Percentiles rank a stretch among this genome's conserved stretches.
These are phyloP conservation scores for Drosophila phalerata DNA, from an alignment of 2,888 invertebrate genomes.

Conservation along the genomic window DNA sequence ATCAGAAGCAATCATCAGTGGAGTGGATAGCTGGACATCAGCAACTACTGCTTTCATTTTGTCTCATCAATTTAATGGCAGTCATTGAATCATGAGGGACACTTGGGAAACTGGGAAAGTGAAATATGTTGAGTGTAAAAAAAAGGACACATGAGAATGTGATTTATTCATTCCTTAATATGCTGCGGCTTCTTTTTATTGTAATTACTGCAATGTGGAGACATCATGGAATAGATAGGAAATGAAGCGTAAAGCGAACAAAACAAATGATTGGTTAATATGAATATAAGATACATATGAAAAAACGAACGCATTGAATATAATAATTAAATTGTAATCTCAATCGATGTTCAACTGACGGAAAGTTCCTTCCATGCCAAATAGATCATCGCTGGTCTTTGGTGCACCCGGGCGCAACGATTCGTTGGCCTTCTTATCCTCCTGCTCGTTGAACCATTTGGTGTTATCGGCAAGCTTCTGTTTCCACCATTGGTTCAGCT, in stretches of 20 bases:
- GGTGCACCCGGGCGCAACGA: slow-evolving; percentile 93
- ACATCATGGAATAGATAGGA: slow-evolving; percentile 38
- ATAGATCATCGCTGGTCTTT: slow-evolving; percentile 93
- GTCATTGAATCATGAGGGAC: slow-evolving; percentile 23
- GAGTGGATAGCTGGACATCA: slow-evolving; percentile 29
- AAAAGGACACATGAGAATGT: slow-evolving; percentile 10
- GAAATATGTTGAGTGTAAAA: slow-evolving; percentile 3
- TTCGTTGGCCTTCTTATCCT: slow-evolving; percentile 92
- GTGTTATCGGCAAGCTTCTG: slow-evolving; percentile 91
- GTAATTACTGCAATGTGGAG: slow-evolving; percentile 65
- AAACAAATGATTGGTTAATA: slow-evolving; percentile 61
- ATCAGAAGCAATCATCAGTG: slow-evolving; percentile 43
- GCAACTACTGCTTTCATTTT: slow-evolving; percentile 8
- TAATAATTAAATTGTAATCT: slow-evolving; percentile 27
- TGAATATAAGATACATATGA: slow-evolving; percentile 34
- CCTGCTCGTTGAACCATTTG: slow-evolving; percentile 93
- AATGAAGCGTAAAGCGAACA: slow-evolving; percentile 73
- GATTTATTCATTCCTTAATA: slow-evolving; percentile 69
- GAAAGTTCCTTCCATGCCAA: slow-evolving; percentile 96
- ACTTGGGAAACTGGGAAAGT: slow-evolving; percentile 3
- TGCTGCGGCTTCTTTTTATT: slow-evolving; percentile 53
- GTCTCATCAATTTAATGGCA: slow-evolving; percentile 28
- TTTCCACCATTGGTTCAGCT: slow-evolving; percentile 92
- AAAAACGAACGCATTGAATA: slow-evolving; percentile 17
- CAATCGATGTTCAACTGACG: slow-evolving; percentile 93